Evolutionary conservation across 2,888 invertebrate species (phyloP).

Genomic region (Philereme vetulata): DNA sequence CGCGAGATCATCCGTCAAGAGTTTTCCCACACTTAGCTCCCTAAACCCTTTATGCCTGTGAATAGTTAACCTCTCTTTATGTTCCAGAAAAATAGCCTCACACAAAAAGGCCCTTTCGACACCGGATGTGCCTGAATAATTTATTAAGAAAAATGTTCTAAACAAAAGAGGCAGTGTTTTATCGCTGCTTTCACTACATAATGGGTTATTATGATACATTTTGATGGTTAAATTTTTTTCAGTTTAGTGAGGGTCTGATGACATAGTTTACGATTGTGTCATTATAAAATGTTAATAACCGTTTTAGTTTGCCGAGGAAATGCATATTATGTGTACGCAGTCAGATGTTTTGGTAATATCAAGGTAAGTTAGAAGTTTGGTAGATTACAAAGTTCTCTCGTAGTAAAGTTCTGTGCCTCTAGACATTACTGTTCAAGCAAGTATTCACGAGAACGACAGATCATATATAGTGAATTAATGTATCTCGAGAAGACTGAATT

Average conservation of each 20-base stretch:
- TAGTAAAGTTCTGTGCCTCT: too few relatives aligned
- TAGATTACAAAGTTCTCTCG: too few relatives aligned
- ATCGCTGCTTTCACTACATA: slow-evolving; percentile 40
- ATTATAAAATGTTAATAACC: too few relatives aligned
- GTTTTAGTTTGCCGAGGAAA: too few relatives aligned
- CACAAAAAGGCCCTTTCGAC: slow-evolving; percentile 60
- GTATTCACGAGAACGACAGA: too few relatives aligned
- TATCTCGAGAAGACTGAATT: too few relatives aligned
- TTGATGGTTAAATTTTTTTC: slow-evolving; percentile 30
- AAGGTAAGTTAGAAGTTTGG: too few relatives aligned
- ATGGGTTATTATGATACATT: slow-evolving; percentile 31
- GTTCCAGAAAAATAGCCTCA: slow-evolving; percentile 57
- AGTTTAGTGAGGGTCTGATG: slow-evolving; percentile 4
- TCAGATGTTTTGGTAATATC: too few relatives aligned
- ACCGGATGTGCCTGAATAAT: slow-evolving; percentile 63
- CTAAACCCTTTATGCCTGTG: slow-evolving; percentile 54
- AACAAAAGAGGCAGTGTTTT: slow-evolving; percentile 57
- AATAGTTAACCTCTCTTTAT: slow-evolving; percentile 55
- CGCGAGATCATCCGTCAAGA: slow-evolving; percentile 49
- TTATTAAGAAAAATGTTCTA: slow-evolving; percentile 60
- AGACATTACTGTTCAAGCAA: too few relatives aligned
- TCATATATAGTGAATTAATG: too few relatives aligned
- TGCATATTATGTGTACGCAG: too few relatives aligned
- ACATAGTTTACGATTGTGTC: slow-evolving; percentile 3
- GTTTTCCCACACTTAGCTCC: slow-evolving; percentile 47